Base-by-base conservation (phyloP, 2,888 invertebrate species). In the Metellina segmentata region DNA sequence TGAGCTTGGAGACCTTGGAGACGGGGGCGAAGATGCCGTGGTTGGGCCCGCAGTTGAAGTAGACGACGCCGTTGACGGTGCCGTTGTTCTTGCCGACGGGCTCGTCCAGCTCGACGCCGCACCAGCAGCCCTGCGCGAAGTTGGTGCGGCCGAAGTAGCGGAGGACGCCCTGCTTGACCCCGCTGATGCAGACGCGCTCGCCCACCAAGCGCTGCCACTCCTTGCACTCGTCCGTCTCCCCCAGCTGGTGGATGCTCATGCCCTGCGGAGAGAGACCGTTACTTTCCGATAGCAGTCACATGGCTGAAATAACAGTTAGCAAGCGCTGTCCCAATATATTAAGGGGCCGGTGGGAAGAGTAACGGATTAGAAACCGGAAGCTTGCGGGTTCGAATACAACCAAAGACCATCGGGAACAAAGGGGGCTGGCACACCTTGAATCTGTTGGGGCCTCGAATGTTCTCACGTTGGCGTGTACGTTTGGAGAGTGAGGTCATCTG, bases 21-120 rank as follows among this genome's bases (percentile, higher is more conserved):
- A 96, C 94, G 61, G 96, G 96, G 72, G 96, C 96, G 95, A 97
- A 96, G 93, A 97, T 95, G 16, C 97, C 97, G 94, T 96, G 95
- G 78, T 95, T 95, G 7, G 95, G 95, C 48, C 51, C 94, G 94
- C 97, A 97, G 13, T 95, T 95, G 94, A 97, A 97, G 94, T 97
- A 97, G 19, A 96, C 95, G 75, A 96, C 95, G 13, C 96, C 96
- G 92, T 96, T 95, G 13, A 96, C 96, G 74, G 95, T 94, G 75
- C 97, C 97, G 95, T 97, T 96, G 95, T 97, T 96, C 94, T 96
- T 96, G 34, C 96, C 96, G 91, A 95, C 95, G 7, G 96, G 95
- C 77, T 95, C 95, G 88, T 95, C 95, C 86, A 97, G 94, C 94
- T 96, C 96, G 78, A 97, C 95, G 9, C 97, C 97, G 94, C 96